Percentiles rank a stretch among this genome's conserved stretches.
Evolutionary conservation across 2,797 vertebrate genomes (phyloP).

Genomic region (Ataeniobius toweri): DNA sequence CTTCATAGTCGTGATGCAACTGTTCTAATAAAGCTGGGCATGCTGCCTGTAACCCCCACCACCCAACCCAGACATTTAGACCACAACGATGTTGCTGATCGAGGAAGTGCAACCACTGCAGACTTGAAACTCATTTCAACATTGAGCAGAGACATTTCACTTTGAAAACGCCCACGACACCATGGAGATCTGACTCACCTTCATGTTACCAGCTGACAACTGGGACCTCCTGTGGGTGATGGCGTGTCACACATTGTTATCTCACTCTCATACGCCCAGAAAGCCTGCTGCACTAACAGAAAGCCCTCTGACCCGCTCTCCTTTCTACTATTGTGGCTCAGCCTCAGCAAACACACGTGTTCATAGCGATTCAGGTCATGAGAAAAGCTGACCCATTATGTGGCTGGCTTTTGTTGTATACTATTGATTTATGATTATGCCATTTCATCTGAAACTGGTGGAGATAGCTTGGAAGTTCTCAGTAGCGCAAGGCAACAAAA

Average conservation of each 20-base stretch:
- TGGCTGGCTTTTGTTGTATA: background rate
- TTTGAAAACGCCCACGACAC: constrained; percentile 39
- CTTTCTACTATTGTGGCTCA: background rate
- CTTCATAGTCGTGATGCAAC: background rate
- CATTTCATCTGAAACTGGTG: background rate
- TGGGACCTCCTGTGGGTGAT: constrained; percentile 16
- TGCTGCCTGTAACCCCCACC: constrained; percentile 18
- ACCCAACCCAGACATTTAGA: background rate
- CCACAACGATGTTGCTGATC: constrained; percentile 6
- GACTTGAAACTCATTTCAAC: constrained; percentile 31
- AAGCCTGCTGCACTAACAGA: constrained; percentile 37
- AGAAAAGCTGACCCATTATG: constrained; percentile 6
- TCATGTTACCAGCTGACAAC: constrained; percentile 1
- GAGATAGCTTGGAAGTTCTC: background rate
- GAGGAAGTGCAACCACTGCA: constrained; percentile 34
- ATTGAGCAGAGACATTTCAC: constrained; percentile 10
- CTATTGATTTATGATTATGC: background rate
- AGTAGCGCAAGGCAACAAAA: background rate
- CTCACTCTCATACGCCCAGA: background rate
- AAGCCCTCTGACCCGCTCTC: constrained; percentile 7
- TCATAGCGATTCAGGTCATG: background rate
- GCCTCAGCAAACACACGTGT: constrained; percentile 4
- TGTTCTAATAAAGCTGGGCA: background rate
- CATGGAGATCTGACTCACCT: background rate
- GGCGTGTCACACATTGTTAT: constrained; percentile 4